Percentiles rank a stretch among this genome's conserved stretches.
These are phyloP conservation scores for Alexandromys fortis DNA, from an alignment of 2,113 vertebrate genomes.

Conservation along the genomic window DNA sequence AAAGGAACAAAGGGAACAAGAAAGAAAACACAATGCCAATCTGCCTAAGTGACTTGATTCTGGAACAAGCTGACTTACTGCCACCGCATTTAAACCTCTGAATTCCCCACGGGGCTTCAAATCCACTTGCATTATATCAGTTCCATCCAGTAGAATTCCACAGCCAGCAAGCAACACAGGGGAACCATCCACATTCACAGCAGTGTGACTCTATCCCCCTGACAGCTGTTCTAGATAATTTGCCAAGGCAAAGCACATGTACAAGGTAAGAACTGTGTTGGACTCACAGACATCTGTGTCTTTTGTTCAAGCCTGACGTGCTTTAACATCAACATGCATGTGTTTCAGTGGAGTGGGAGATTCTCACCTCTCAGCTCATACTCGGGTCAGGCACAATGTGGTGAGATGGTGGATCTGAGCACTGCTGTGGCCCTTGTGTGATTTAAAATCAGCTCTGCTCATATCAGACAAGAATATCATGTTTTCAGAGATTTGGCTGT, in stretches of 20 bases:
- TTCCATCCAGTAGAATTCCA: conserved; percentile 12
- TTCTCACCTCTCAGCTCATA: conserved; percentile 26
- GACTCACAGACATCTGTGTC: background rate
- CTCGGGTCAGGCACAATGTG: background rate
- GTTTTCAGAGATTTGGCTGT: conserved; percentile 13
- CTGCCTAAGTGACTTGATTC: background rate
- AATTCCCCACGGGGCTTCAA: background rate
- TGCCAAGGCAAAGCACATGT: background rate
- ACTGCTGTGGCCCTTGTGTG: background rate
- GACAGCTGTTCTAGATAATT: conserved; percentile 42
- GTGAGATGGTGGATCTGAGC: background rate
- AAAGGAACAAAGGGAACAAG: background rate
- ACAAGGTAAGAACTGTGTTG: background rate
- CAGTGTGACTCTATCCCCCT: background rate
- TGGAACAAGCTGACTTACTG: background rate
- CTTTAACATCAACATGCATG: conserved; percentile 18
- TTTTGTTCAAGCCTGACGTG: conserved; percentile 16
- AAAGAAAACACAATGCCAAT: background rate
- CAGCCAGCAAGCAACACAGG: background rate
- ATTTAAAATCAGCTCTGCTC: background rate
- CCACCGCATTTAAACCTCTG: background rate
- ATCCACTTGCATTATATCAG: background rate
- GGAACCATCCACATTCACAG: background rate
- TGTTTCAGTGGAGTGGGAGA: conserved; percentile 33
- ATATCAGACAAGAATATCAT: background rate